Evolutionary conservation across 1,140 invertebrate species (phyloP).

Genomic region (Eriosoma lanigerum): DNA sequence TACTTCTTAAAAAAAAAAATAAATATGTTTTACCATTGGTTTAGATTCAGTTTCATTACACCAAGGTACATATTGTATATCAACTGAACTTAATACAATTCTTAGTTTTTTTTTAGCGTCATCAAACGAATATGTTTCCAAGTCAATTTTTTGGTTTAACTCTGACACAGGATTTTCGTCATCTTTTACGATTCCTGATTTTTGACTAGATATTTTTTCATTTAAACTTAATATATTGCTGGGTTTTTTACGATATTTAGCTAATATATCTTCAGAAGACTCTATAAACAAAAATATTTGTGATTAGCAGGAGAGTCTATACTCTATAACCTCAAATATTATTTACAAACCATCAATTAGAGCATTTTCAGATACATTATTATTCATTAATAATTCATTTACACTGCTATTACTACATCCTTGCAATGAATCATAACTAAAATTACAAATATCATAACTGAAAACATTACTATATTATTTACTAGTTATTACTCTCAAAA

Average conservation of each 20-base stretch:
- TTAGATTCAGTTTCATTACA: constrained; percentile 49
- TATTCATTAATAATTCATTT: constrained; percentile 27
- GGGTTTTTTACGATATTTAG: constrained; percentile 85
- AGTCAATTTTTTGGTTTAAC: constrained; percentile 42
- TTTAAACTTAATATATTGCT: constrained; percentile 15
- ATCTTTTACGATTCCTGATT: constrained; percentile 21
- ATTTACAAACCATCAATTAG: constrained; percentile 39
- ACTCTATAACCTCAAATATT: constrained; percentile 54
- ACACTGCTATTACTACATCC: neutral
- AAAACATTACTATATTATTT: neutral
- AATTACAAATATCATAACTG: neutral
- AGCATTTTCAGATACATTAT: constrained; percentile 19
- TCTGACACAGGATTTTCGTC: constrained; percentile 63
- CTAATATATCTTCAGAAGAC: constrained; percentile 88
- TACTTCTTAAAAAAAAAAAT: too few relatives aligned
- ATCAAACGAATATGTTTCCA: constrained; percentile 67
- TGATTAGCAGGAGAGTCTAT: too few relatives aligned
- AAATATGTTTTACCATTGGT: constrained; percentile 30
- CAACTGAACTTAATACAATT: constrained; percentile 83
- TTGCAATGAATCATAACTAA: constrained; percentile 35
- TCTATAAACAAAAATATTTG: constrained; percentile 60
- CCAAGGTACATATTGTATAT: constrained; percentile 62
- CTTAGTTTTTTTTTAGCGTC: constrained; percentile 92
- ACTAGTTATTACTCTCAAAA: neutral
- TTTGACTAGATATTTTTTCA: constrained; percentile 51